These are phyloP conservation scores for Noturus placidus DNA, from an alignment of 2,113 vertebrate species.

Conservation along the genomic window DNA sequence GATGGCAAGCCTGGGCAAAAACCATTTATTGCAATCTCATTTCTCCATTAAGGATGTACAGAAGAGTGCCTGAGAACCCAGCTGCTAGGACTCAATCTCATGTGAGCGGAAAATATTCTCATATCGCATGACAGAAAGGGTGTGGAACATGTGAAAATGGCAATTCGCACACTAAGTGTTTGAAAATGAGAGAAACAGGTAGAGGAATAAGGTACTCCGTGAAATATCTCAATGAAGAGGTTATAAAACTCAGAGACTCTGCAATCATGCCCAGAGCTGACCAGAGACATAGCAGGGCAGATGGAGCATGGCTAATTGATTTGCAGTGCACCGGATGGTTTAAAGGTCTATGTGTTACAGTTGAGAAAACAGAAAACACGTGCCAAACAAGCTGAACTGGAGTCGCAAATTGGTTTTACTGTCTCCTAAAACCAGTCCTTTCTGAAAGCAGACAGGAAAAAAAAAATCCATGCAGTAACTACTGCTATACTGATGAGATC, in stretches of 20 bases:
- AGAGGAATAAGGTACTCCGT: not conserved
- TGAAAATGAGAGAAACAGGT: constrained; percentile 8
- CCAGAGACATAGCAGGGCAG: not conserved
- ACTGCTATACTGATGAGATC: not conserved
- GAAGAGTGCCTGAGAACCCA: constrained; percentile 10
- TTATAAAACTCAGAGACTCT: not conserved
- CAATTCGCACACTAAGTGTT: constrained; percentile 8
- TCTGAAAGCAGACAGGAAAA: not conserved
- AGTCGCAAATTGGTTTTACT: not conserved
- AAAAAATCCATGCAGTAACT: not conserved
- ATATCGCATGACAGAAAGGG: not conserved
- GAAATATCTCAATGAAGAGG: constrained; percentile 2
- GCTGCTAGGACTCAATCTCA: constrained; percentile 9
- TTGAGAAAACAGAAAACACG: not conserved
- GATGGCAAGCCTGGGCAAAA: constrained; percentile 28
- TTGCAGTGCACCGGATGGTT: constrained; percentile 12
- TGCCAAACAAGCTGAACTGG: not conserved
- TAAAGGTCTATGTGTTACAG: constrained; percentile 26
- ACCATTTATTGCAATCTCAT: constrained; percentile 1
- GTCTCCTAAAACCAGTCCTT: not conserved
- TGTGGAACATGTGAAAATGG: constrained; percentile 17
- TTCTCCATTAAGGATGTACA: not conserved
- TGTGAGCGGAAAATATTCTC: constrained; percentile 14
- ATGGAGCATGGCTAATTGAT: constrained; percentile 27
- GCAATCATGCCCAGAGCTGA: constrained; percentile 3